Base-by-base conservation (phyloP, 2,113 vertebrate genomes). In the Petroica traversi region DNA sequence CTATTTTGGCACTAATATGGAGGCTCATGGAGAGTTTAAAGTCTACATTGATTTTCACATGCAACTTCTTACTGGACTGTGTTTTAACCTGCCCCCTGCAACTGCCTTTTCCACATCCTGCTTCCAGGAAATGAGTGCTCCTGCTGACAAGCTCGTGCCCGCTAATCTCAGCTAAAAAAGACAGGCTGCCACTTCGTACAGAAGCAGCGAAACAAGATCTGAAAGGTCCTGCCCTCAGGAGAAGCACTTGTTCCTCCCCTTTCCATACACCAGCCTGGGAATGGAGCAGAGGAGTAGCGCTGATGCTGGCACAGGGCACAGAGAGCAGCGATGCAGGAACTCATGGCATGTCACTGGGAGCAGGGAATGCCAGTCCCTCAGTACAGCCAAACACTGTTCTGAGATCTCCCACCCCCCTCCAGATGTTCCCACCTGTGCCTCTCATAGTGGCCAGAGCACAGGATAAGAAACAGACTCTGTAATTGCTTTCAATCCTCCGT, bases 221-320 rank as follows among this genome's bases (percentile, higher is more conserved):
- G 96, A 95, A 95, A 89, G 84, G 66, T 79, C 81, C 58, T 95
- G 89, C 94, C 94, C 91, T 87, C 67, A 11, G 91, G 93, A 93
- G 80, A 73, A 89, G 77, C 33, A 18, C 69, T 64, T 68, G 31
- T 52, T 72, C 91, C 61, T 91, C 72, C 83, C 41, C 41, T 76
- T 46, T 40, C 88, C 12, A 2, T 17, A 23, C 28, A 82, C 48
- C 78, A 87, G 87, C 80, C 87, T 49, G 66, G 93, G 62, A 86
- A 89, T 1, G 0, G 8, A 72, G 68, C 26, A 26, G 61, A 82
- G 38, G 0, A 45, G 67, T 17, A 18, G 61, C 1, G 25, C 68
- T 52, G 31, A 71, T 0, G 4, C 43, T 22, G 67, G 69, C 52
- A 43, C 14, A 8, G 66, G 57, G 74, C 54, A 64, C 3, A 0